A percentile compares a stretch with the other conserved stretches of the same genome.
phyloP scores from a whole-genome alignment of 1,140 invertebrate species.

The Maconellicoccus hirsutus region DNA sequence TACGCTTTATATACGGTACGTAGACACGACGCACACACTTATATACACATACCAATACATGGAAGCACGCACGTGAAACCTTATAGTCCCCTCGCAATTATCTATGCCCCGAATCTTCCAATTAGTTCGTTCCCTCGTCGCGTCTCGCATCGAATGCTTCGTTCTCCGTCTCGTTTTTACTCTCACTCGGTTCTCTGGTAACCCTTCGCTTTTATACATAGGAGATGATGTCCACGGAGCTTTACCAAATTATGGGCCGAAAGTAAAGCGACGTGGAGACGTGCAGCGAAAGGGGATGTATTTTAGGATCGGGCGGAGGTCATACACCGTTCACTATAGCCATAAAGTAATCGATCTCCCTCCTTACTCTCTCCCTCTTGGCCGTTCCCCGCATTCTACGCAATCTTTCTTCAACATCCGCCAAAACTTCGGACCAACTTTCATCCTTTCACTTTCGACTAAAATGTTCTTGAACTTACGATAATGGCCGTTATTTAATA shows the following conservation, averaged over 20 bases:
- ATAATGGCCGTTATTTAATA: neutral
- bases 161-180: slow-evolving; percentile 13
- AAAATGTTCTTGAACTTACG: slow-evolving; percentile 5
- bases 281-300: neutral
- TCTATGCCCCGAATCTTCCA: slow-evolving; percentile 16
- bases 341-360: slow-evolving; percentile 18
- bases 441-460: slow-evolving; percentile 18
- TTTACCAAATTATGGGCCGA: slow-evolving; percentile 21
- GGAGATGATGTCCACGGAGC: slow-evolving; percentile 16
- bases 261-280: neutral
- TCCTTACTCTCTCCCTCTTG: neutral
- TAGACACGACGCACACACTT: neutral
- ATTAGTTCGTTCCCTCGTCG: neutral
- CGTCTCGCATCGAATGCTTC: neutral
- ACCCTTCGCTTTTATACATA: slow-evolving; percentile 6
- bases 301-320: slow-evolving; percentile 20
- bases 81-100: slow-evolving; percentile 14
- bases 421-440: slow-evolving; percentile 17
- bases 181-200: neutral
- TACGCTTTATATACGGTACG: neutral
- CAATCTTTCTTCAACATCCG: slow-evolving; percentile 16
- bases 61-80: slow-evolving; percentile 16
- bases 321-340: slow-evolving; percentile 10
- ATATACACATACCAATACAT: neutral
- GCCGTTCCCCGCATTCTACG: neutral